Evolutionary conservation across 2,797 vertebrate species (phyloP), one percentile per base, ranked within the genome.

Genomic region (Catamblyrhynchus diadema): DNA sequence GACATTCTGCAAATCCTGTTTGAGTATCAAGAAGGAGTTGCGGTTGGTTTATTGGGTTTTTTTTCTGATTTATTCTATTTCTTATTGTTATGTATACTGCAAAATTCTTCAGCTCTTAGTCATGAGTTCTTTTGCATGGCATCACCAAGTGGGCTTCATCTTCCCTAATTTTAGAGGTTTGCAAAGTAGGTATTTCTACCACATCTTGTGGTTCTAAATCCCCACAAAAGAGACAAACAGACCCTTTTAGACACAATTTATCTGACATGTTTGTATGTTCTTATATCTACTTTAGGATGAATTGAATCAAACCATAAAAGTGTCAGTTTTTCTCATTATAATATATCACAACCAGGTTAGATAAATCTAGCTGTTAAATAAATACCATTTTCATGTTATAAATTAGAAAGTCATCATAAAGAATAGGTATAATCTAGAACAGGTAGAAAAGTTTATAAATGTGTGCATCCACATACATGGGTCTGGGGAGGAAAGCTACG

Each of bases 31-130:
- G 51, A 61, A 67, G 2, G 2, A 57, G 42, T 23, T 54, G 4
- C 12, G 1, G 7, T 30, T 56, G 21, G 4, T 24, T 56, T 25
- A 3, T 12, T 81, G 3, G 54, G 0, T 0, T 39, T 20, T 11
- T 56, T 81, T 79, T 15, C 22, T 35, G 9, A 9, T 65, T 84
- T 73, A 39, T 28, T 66, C 18, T 61, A 7, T 84, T 82, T 73
- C 23, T 35, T 66, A n/a, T 54, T 50, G 14, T 82, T 90, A 87
- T 33, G n/a, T n/a, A 56, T 84, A 42, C 47, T 47, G 45, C 45
- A 47, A 13, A 10, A 6, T 50, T 28, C 48, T 3, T 4, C 11
- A 54, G 15, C 30, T 60, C 9, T 79, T 69, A 66, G 8, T 37
- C n/a, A 27, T 15, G 35, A 44, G 10, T 42, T 92, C 24, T 74